Conservation (phyloP, 2,888 invertebrate species). For the Bursaphelenchus okinawaensis region DNA sequence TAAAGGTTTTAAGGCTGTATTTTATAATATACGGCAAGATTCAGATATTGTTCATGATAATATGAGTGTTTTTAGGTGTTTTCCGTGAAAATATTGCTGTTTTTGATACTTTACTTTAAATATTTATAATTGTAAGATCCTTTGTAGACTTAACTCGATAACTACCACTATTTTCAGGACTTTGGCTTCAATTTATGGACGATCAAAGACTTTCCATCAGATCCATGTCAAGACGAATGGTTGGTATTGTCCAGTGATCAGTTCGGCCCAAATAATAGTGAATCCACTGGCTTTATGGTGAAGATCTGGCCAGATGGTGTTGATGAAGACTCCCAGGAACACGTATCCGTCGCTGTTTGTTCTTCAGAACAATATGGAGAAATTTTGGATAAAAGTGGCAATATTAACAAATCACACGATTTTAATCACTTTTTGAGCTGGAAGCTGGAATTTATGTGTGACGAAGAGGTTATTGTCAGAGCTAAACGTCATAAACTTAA, state of each 20-base stretch:
- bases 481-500: too few relatives aligned
- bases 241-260: neutral
- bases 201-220: neutral
- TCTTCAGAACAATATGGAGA: neutral
- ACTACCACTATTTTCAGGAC: neutral
- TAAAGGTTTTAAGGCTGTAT: too few relatives aligned
- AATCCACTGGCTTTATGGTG: neutral
- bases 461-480: too few relatives aligned
- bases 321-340: neutral
- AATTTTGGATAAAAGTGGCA: neutral
- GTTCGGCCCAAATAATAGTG: neutral
- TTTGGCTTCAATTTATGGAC: neutral
- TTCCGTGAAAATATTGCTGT: too few relatives aligned
- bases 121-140: too few relatives aligned
- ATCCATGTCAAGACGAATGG: neutral
- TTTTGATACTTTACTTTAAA: too few relatives aligned
- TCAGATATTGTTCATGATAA: too few relatives aligned
- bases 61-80: too few relatives aligned
- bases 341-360: neutral
- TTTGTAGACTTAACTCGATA: too few relatives aligned
- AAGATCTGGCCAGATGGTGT: neutral
- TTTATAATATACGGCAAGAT: too few relatives aligned
- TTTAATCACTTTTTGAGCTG: neutral
- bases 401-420: neutral
- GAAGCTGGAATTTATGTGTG: neutral